Evolutionary conservation across 2,797 vertebrate species (phyloP).

Genomic region (Pseudomugil gertrudae): DNA sequence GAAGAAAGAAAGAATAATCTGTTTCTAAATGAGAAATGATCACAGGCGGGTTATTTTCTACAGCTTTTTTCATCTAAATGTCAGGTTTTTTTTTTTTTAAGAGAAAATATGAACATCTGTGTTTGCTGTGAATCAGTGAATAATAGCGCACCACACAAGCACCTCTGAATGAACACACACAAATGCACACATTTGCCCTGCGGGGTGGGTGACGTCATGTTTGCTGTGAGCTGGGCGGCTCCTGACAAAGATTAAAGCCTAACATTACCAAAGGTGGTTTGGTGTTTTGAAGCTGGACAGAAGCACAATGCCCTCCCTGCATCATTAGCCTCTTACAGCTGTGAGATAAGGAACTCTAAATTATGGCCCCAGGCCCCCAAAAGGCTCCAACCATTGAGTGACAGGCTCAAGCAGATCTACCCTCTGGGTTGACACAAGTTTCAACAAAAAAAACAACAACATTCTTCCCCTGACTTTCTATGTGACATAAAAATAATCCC

Average conservation of each 20-base stretch:
- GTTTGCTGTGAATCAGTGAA: slow-evolving; percentile 65
- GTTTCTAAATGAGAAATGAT: slow-evolving; percentile 24
- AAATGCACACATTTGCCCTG: slow-evolving; percentile 29
- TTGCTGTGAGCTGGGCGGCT: slow-evolving; percentile 57
- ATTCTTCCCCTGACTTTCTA: slow-evolving; percentile 55
- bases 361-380: slow-evolving; percentile 46
- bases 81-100: slow-evolving; percentile 52
- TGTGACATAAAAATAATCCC: slow-evolving; percentile 42
- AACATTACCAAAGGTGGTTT: slow-evolving; percentile 54
- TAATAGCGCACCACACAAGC: slow-evolving; percentile 40
- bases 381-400: slow-evolving; percentile 54
- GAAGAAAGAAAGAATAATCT: not conserved
- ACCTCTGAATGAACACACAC: slow-evolving; percentile 24
- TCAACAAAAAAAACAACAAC: slow-evolving; percentile 69
- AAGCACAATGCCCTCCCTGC: slow-evolving; percentile 56
- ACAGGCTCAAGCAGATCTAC: slow-evolving; percentile 68
- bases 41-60: slow-evolving; percentile 42
- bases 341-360: slow-evolving; percentile 63
- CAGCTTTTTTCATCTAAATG: slow-evolving; percentile 58
- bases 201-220: slow-evolving; percentile 62
- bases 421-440: slow-evolving; percentile 48
- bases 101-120: slow-evolving; percentile 71
- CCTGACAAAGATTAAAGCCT: slow-evolving; percentile 62
- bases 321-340: slow-evolving; percentile 46
- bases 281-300: slow-evolving; percentile 61